phyloP scores from a whole-genome alignment of 2,888 invertebrate genomes.

The Drosophila imparisetae region DNA sequence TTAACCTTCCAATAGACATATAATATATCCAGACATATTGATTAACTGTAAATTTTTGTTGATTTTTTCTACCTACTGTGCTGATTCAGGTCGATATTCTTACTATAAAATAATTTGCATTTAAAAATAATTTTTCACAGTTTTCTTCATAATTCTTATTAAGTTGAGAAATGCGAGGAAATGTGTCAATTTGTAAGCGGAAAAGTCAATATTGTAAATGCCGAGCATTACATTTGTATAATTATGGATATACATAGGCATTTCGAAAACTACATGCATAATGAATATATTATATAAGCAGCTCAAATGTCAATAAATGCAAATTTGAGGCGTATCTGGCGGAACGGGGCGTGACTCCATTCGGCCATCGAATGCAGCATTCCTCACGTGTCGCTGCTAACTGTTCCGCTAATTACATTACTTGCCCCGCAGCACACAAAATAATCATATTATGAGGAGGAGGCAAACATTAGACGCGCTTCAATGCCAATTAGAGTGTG shows the following conservation, averaged over 20 bases:
- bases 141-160: no score
- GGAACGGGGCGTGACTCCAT: slow-evolving; percentile 44
- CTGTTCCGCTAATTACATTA: slow-evolving; percentile 60
- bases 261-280: neutral
- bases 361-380: slow-evolving; percentile 27
- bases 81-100: neutral
- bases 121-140: neutral
- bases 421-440: slow-evolving; percentile 53
- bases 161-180: neutral
- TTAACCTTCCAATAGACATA: neutral
- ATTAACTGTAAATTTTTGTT: neutral
- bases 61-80: neutral
- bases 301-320: slow-evolving; percentile 14
- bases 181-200: neutral
- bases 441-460: slow-evolving; percentile 68
- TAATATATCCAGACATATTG: neutral
- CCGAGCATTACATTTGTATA: neutral
- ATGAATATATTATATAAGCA: neutral
- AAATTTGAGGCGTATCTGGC: slow-evolving; percentile 32
- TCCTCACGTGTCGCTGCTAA: slow-evolving; percentile 40
- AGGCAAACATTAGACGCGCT: slow-evolving; percentile 63
- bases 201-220: slow-evolving; percentile 3
- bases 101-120: neutral
- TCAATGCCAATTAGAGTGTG: slow-evolving; percentile 70
- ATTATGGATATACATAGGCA: neutral